phyloP scores from a whole-genome alignment of 2,113 vertebrate species.

The Sphaerodactylus townsendi region DNA sequence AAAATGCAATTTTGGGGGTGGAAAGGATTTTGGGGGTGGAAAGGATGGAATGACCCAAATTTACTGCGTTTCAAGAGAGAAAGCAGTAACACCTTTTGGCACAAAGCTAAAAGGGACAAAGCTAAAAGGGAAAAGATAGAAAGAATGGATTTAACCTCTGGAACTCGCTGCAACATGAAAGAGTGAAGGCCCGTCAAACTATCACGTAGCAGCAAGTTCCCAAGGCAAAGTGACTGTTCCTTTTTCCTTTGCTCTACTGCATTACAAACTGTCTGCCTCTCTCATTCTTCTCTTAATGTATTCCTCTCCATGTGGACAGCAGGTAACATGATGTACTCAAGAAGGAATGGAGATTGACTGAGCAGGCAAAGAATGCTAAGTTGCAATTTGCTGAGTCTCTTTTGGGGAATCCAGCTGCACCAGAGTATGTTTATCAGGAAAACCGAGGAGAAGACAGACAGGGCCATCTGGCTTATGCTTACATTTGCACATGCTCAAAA shows the following conservation, averaged over 20 bases:
- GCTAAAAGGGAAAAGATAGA: background rate
- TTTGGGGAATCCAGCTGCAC: conserved; percentile 13
- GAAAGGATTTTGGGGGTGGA: background rate
- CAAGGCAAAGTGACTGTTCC: background rate
- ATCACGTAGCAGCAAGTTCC: background rate
- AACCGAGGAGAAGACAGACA: conserved; percentile 10
- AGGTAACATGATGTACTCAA: conserved; percentile 8
- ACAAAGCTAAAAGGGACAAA: background rate
- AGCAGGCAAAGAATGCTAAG: conserved; percentile 14
- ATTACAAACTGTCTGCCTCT: background rate
- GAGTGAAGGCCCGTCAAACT: background rate
- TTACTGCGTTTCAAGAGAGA: background rate
- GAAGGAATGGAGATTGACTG: background rate
- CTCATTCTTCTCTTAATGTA: conserved; percentile 15
- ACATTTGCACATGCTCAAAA: background rate
- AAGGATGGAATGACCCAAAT: background rate
- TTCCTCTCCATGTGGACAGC: conserved; percentile 7
- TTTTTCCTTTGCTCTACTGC: background rate
- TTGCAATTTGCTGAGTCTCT: conserved; percentile 13
- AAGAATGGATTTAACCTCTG: background rate
- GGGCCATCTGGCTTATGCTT: conserved; percentile 29
- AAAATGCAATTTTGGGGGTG: background rate
- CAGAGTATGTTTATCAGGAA: conserved; percentile 7
- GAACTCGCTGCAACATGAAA: no score
- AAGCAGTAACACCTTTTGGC: background rate